phyloP scores from a whole-genome alignment of 2,113 vertebrate genomes.

The Trogon surrucura region DNA sequence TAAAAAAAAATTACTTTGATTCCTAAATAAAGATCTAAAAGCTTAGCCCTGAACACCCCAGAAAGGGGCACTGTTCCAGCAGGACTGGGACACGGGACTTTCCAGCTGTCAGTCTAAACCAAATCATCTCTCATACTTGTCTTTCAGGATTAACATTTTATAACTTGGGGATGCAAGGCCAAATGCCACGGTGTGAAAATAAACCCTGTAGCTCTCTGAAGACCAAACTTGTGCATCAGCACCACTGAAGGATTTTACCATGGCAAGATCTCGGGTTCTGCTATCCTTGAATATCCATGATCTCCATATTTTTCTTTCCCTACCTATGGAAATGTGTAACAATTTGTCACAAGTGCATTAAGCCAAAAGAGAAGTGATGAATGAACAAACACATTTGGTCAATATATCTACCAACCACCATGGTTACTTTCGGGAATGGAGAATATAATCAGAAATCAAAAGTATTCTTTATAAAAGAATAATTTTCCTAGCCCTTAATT shows the following conservation, averaged over 20 bases:
- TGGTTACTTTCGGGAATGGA: background rate
- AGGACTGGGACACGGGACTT: background rate
- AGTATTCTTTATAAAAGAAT: background rate
- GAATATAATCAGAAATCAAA: background rate
- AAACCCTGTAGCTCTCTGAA: background rate
- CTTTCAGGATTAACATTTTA: background rate
- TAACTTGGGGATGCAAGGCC: background rate
- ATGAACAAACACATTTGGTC: background rate
- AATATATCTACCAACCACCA: fast-evolving
- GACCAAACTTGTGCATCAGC: background rate
- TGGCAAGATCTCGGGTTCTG: background rate
- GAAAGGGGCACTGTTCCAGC: fast-evolving
- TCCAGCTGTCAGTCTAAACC: background rate
- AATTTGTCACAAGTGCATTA: background rate
- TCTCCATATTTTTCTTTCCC: background rate
- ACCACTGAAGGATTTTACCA: background rate
- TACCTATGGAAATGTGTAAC: background rate
- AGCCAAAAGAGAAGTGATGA: background rate
- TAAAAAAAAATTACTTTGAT: background rate
- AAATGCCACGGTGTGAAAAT: background rate
- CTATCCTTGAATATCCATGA: background rate
- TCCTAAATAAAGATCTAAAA: background rate
- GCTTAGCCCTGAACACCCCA: background rate
- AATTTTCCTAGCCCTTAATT: background rate
- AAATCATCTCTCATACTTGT: background rate